phyloP scores from a whole-genome alignment of 2,888 invertebrate species.

The Sepioteuthis lessoniana region DNA sequence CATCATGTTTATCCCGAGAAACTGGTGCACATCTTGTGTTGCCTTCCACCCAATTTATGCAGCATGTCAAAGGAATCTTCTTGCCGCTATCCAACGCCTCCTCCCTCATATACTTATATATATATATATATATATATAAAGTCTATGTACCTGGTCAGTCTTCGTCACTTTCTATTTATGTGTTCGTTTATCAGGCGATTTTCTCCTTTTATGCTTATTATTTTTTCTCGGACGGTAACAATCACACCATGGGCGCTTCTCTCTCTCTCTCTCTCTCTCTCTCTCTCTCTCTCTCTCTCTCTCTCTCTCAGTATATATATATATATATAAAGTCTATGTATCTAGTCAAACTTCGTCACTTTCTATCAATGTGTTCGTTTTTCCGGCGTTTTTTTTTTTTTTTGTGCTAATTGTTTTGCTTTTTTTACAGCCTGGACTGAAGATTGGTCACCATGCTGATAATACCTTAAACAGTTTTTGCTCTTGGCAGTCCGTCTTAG shows the following conservation, averaged over 20 bases:
- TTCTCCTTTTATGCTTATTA: too few relatives aligned
- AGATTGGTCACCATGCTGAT: slow-evolving; percentile 69
- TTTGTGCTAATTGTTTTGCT: too few relatives aligned
- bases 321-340: too few relatives aligned
- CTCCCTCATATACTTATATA: too few relatives aligned
- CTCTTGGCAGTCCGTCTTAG: slow-evolving; percentile 72
- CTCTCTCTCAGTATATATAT: neutral
- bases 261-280: neutral
- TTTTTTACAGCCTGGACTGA: slow-evolving; percentile 66
- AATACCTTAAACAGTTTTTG: slow-evolving; percentile 72
- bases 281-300: neutral
- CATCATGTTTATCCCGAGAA: too few relatives aligned
- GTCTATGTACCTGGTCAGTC: too few relatives aligned
- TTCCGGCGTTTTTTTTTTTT: neutral
- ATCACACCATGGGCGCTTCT: too few relatives aligned
- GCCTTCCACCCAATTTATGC: neutral
- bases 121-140: too few relatives aligned
- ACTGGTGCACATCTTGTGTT: too few relatives aligned
- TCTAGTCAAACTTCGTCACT: neutral
- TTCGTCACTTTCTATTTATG: neutral
- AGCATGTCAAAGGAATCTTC: too few relatives aligned
- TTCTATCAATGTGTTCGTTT: neutral
- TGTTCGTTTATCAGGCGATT: neutral
- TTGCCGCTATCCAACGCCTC: neutral
- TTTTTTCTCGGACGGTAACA: too few relatives aligned